These are phyloP conservation scores for Oryctolagus cuniculus DNA, from an alignment of 2,113 vertebrate species.

Conservation along the genomic window DNA sequence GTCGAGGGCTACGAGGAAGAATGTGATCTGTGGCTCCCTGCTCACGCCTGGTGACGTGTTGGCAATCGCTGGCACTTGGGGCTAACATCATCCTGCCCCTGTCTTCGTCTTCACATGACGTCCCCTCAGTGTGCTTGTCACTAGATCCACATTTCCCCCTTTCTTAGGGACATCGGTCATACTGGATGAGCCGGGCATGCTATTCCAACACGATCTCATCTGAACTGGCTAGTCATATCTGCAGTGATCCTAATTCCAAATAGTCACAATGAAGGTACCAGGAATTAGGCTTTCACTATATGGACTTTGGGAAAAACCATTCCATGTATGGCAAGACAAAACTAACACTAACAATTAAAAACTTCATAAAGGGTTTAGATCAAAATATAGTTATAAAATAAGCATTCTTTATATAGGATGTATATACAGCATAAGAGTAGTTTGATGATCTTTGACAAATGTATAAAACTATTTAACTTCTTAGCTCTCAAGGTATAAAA, in stretches of 20 bases:
- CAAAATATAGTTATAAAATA: background rate
- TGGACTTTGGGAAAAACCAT: background rate
- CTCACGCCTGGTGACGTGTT: too few relatives aligned
- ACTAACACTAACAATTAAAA: background rate
- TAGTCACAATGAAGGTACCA: background rate
- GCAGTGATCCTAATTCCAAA: background rate
- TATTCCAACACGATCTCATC: background rate
- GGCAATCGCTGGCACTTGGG: background rate
- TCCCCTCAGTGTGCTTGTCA: background rate
- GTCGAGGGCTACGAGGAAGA: background rate
- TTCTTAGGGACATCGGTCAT: background rate
- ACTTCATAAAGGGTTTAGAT: background rate
- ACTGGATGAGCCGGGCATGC: background rate
- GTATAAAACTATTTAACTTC: background rate
- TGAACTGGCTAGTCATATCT: background rate
- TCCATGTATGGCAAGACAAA: background rate
- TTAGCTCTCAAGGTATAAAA: background rate
- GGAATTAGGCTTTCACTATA: background rate
- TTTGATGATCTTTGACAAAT: background rate
- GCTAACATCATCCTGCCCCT: background rate
- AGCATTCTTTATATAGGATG: background rate
- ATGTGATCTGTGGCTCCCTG: background rate
- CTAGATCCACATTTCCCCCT: background rate
- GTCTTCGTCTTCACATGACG: background rate
- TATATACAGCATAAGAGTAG: background rate